Evolutionary conservation across 2,113 vertebrate species (phyloP).

Genomic region (Macrotis lagotis): DNA sequence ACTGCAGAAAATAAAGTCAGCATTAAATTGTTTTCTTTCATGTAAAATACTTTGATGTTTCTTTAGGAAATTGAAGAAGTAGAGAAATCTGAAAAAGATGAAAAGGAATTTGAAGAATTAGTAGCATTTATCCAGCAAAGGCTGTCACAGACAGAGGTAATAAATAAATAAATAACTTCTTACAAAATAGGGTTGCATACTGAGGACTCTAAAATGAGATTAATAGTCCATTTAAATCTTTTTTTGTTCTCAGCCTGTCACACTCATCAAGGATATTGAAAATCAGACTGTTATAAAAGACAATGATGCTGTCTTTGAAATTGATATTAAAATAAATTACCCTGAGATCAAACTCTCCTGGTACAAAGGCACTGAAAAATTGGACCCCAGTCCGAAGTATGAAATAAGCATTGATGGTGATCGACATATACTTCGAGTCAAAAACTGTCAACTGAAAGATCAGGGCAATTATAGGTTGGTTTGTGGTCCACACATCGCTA

Average conservation of each 20-base stretch:
- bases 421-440: slow-evolving; percentile 90
- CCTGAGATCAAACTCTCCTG: slow-evolving; percentile 96
- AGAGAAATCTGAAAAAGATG: slow-evolving; percentile 89
- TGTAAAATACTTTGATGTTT: slow-evolving; percentile 53
- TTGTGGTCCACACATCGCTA: slow-evolving; percentile 96
- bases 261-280: slow-evolving; percentile 92
- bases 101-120: slow-evolving; percentile 90
- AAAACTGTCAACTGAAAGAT: slow-evolving; percentile 90
- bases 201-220: slow-evolving; percentile 33
- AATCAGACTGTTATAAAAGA: slow-evolving; percentile 89
- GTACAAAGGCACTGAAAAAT: slow-evolving; percentile 97
- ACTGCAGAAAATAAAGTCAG: neutral
- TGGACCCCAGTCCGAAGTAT: slow-evolving; percentile 91
- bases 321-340: slow-evolving; percentile 95
- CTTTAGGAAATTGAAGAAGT: slow-evolving; percentile 90
- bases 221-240: slow-evolving; percentile 66
- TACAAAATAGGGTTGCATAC: neutral
- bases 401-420: slow-evolving; percentile 90
- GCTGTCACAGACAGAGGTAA: slow-evolving; percentile 95
- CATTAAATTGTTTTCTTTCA: slow-evolving; percentile 47
- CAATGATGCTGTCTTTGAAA: slow-evolving; percentile 91
- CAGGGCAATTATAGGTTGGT: slow-evolving; percentile 96
- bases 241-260: slow-evolving; percentile 90
- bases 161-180: slow-evolving; percentile 46
- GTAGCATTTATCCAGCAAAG: slow-evolving; percentile 97